phyloP scores from a whole-genome alignment of 2,888 invertebrate species.

The Diaprepes abbreviatus region DNA sequence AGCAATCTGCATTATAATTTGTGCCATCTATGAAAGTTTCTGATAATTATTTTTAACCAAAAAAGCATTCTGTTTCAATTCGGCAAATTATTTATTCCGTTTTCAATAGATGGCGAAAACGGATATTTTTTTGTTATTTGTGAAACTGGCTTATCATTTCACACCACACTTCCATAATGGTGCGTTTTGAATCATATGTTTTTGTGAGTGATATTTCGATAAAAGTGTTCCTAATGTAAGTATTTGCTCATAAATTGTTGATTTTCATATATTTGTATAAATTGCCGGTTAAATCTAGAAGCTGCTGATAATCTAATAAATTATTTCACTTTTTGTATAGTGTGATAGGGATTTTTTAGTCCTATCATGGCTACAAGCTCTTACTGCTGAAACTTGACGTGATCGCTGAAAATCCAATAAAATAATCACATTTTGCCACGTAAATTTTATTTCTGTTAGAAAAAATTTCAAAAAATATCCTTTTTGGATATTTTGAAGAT shows the following conservation, averaged over 20 bases:
- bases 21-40: too few relatives aligned
- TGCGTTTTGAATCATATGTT: constrained; percentile 60
- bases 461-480: constrained; percentile 6
- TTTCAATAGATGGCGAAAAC: constrained; percentile 47
- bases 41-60: too few relatives aligned
- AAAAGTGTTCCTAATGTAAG: constrained; percentile 54
- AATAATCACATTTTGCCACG: constrained; percentile 27
- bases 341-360: constrained; percentile 63
- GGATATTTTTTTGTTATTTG: constrained; percentile 52
- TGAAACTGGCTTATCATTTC: constrained; percentile 59
- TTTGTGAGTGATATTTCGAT: constrained; percentile 55
- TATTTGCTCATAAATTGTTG: constrained; percentile 30
- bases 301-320: not conserved
- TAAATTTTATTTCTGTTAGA: constrained; percentile 11
- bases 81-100: too few relatives aligned
- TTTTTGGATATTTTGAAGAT: constrained; percentile 12
- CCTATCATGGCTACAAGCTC: constrained; percentile 46
- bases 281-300: not conserved
- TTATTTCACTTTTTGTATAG: constrained; percentile 56
- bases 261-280: constrained; percentile 19
- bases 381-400: constrained; percentile 36
- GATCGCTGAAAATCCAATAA: constrained; percentile 33
- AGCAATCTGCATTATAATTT: too few relatives aligned
- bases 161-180: constrained; percentile 57
- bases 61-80: too few relatives aligned